phyloP scores from a whole-genome alignment of 2,797 vertebrate genomes.

The Neostethus bicornis region DNA sequence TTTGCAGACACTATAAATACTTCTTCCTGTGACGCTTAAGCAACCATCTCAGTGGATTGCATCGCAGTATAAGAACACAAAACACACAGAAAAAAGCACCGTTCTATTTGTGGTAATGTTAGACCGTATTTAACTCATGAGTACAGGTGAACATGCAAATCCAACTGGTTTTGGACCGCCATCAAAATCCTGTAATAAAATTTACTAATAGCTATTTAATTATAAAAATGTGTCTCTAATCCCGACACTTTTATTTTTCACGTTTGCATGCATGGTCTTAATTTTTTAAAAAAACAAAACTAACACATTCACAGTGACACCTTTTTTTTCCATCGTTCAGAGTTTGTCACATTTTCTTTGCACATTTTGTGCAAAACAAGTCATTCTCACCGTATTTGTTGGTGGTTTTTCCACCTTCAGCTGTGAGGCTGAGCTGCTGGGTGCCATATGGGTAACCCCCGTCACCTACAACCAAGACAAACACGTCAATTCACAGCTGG shows the following conservation, averaged over 20 bases:
- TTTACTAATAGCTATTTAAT: not conserved
- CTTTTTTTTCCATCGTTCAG: slow-evolving; percentile 1
- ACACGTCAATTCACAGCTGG: not conserved
- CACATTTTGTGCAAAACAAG: no score
- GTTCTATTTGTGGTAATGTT: no score
- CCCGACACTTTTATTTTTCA: no score
- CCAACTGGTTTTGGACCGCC: slow-evolving; percentile 59
- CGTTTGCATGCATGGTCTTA: no score
- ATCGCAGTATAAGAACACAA: not conserved
- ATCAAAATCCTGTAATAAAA: slow-evolving; percentile 51
- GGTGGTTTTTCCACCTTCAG: slow-evolving; percentile 68
- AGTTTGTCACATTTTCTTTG: slow-evolving; percentile 15
- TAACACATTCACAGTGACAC: not conserved
- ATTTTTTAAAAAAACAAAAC: not conserved
- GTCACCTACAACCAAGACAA: slow-evolving; percentile 56
- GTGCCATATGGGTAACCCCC: slow-evolving; percentile 69
- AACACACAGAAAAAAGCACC: not conserved
- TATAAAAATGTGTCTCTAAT: no score
- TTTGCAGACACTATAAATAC: not conserved
- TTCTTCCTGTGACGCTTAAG: not conserved
- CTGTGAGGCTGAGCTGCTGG: slow-evolving; percentile 69
- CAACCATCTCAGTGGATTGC: not conserved
- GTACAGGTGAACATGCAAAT: not conserved
- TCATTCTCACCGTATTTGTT: slow-evolving; percentile 76
- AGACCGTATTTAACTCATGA: not conserved